A percentile compares a stretch with the other conserved stretches of the same genome.
Evolutionary conservation across 2,113 vertebrate species (phyloP).

Genomic region (Phodopus roborovskii): DNA sequence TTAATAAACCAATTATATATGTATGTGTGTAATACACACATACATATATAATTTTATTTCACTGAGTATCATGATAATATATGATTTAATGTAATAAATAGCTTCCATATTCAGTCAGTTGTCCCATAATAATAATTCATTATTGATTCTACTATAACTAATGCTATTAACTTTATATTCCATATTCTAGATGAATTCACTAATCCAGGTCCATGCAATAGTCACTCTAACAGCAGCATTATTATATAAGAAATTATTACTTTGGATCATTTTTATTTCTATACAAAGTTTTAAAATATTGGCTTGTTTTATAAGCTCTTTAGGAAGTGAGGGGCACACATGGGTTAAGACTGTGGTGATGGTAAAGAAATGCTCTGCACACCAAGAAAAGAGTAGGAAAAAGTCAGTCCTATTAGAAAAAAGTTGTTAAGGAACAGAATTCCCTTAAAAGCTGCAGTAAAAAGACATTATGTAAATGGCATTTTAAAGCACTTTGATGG

Average conservation of each 20-base stretch:
- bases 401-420: background rate
- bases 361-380: background rate
- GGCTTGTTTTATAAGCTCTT: background rate
- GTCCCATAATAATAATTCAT: slow-evolving; percentile 40
- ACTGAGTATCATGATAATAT: slow-evolving; percentile 41
- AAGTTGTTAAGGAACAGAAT: background rate
- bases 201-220: background rate
- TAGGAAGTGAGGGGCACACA: background rate
- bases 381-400: background rate
- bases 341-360: background rate
- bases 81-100: slow-evolving; percentile 43
- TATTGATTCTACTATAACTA: slow-evolving; percentile 30
- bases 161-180: slow-evolving; percentile 27
- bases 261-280: slow-evolving; percentile 49
- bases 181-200: slow-evolving; percentile 13
- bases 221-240: background rate
- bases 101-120: slow-evolving; percentile 56
- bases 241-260: background rate
- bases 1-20: slow-evolving; percentile 65
- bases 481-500: background rate
- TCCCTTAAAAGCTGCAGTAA: slow-evolving; percentile 14
- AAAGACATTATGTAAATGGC: slow-evolving; percentile 33
- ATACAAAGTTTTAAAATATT: slow-evolving; percentile 13
- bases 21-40: background rate
- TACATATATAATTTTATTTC: slow-evolving; percentile 52